Base-by-base conservation (phyloP, 2,888 invertebrate genomes). In the Drosophila greeni region DNA sequence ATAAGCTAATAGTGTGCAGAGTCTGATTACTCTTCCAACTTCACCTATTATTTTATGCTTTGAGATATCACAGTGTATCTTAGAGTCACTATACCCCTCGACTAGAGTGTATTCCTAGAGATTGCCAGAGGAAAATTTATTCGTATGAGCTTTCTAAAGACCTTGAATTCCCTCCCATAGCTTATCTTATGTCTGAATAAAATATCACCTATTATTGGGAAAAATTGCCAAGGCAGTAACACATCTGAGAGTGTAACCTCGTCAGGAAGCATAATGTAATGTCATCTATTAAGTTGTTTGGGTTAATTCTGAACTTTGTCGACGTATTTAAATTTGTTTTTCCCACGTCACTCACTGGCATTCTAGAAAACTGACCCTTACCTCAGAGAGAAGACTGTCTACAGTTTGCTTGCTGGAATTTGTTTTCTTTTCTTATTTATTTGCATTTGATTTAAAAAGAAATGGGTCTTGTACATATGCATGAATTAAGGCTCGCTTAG, bases 141-240 rank as follows among this genome's bases (percentile, higher is more conserved):
- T 24, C 20, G 64, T 31, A 14, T 37, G 18, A 34, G 49, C 55
- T 53, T 56, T 57, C 43, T 39, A 24, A 47, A 45, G 49, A 54
- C 59, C 55, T 52, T 71, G 64, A 71, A 40, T 45, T 42, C 36
- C 5, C 33, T 39, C 33, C 6, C 39, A 34, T 14, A 23, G 45
- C 33, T 47, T 42, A 62, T 61, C 62, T 29, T 29, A 43, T 20
- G 43, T 24, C 42, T 52, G 43, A 65, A 52, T 43, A 43, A 43
- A 62, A 62, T 20, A 20, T 52, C 26, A 65, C 42, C 64, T 34
- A 29, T 48, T 62, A 64, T 48, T 62, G 64, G 64, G 40, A 62
- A 49, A 64, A 62, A 64, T 62, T 64, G 23, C 42, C 42, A 33
- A 62, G 49, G 36, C 34, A 37, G 31, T 37, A 36, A 62, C 33